Conservation (phyloP, 2,797 vertebrate species). For the Cichlasoma orientale region DNA sequence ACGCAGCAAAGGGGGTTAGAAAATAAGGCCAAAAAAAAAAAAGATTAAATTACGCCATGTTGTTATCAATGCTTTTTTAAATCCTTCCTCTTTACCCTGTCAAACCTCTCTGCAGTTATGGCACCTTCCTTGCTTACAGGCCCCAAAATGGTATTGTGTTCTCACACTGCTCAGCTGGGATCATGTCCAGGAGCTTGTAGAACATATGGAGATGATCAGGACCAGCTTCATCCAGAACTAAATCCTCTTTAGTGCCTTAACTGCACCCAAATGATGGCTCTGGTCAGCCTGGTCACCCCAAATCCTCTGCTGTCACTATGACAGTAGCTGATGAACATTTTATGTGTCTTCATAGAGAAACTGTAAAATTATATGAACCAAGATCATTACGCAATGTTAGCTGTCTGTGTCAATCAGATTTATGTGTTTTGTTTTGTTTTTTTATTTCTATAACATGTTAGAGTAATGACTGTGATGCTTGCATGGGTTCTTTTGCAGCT, state of each 20-base stretch:
- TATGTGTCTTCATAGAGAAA: background rate
- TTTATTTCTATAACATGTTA: background rate
- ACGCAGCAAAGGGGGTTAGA: conserved; percentile 27
- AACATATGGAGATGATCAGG: conserved; percentile 76
- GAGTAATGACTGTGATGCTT: background rate
- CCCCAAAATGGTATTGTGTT: conserved; percentile 17
- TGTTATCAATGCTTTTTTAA: background rate
- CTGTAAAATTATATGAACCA: background rate
- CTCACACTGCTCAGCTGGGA: conserved; percentile 39
- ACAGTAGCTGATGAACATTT: conserved; percentile 39
- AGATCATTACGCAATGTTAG: background rate
- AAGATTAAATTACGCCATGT: conserved; percentile 64
- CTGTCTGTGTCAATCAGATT: background rate
- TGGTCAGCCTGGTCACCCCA: conserved; percentile 54
- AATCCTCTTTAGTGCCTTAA: conserved; percentile 51
- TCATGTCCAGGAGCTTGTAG: conserved; percentile 45
- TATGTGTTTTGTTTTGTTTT: background rate
- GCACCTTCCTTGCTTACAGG: conserved; percentile 11
- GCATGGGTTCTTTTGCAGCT: background rate
- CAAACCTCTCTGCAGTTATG: conserved; percentile 5
- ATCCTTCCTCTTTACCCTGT: conserved; percentile 22
- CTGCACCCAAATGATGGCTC: conserved; percentile 57
- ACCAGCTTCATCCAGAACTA: conserved; percentile 36
- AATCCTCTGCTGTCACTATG: conserved; percentile 59
- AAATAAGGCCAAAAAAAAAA: conserved; percentile 15